Evolutionary conservation across 2,113 vertebrate genomes (phyloP).

Genomic region (Sturnira hondurensis): DNA sequence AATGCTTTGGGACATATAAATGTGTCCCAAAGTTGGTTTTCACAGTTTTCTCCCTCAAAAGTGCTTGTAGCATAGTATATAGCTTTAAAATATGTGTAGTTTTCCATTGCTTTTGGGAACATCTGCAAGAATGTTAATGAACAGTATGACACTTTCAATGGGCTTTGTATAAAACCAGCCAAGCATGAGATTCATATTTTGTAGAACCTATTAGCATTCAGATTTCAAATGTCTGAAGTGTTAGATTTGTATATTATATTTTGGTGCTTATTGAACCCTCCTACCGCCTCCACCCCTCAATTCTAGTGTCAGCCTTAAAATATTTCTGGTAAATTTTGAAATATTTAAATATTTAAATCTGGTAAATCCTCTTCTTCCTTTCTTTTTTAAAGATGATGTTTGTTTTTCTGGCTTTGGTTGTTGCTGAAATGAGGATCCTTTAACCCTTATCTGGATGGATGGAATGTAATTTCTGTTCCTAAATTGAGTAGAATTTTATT

Average conservation of each 20-base stretch:
- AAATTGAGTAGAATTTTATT: constrained; percentile 25
- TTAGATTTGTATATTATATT: constrained; percentile 8
- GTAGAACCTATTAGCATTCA: neutral
- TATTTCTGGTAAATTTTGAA: constrained; percentile 33
- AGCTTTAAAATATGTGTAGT: neutral
- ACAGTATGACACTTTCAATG: neutral
- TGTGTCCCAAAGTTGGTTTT: neutral
- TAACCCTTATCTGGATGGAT: neutral
- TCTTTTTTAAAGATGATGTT: neutral
- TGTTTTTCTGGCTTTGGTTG: constrained; percentile 6
- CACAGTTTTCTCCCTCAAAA: neutral
- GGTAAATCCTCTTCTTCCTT: too few relatives aligned
- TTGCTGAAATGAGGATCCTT: constrained; percentile 18
- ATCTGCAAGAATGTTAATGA: constrained; percentile 29
- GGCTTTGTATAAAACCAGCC: constrained; percentile 23
- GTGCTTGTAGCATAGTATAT: neutral
- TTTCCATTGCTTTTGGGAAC: neutral
- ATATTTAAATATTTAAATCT: too few relatives aligned
- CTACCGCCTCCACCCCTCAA: neutral
- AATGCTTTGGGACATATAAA: neutral
- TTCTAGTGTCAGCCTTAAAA: constrained; percentile 4
- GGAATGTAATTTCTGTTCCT: constrained; percentile 53
- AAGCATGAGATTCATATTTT: constrained; percentile 18
- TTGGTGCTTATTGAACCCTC: neutral
- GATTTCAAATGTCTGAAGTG: constrained; percentile 19